Evolutionary conservation across 2,113 vertebrate species (phyloP), one percentile per base, ranked within the genome.

Genomic region (Tretioscincus oriximinensis): DNA sequence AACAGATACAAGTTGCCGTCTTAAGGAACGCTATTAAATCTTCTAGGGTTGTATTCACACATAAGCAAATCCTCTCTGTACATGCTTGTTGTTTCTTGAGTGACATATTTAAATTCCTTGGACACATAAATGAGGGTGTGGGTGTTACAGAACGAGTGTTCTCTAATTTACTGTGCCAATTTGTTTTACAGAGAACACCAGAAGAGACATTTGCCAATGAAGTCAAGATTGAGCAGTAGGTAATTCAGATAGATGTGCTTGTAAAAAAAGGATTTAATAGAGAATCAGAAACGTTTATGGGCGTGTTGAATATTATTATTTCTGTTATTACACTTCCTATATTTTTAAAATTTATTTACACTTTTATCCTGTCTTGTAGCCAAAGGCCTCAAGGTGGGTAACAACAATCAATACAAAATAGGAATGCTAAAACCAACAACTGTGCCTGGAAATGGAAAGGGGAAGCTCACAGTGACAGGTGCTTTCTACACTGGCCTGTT

Each of bases 1-100:
- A 95, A 94, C 85, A 94, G 92, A 88, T 83, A 81, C 81, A 74
- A 73, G 69, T 75, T 93, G 80, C 85, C 90, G 90, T 68, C 87
- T 93, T 91, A 90, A 87, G 89, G 81, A 85, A 88, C 74, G 22
- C 47, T 49, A 47, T 47, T 76, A 73, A 81, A 84, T 35, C 64
- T 73, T 1, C 54, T 60, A 71, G 24, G 61, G 67, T 82, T 41
- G 75, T 77, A 11, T n/a, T 76, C 81, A 5, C 0, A 0, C 22
- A 63, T 71, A 21, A 77, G 41, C 10, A 65, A 8, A 0, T 22
- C 58, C 51, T 35, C 74, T 21, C 74, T 66, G 67, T 0, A 0
- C 87, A 58, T 86, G 49, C 22, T 47, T 84, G 31, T 41, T 10
- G 9, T 20, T 81, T 73, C 85, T 80, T 61, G 76, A 81, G 76